phyloP scores from a whole-genome alignment of 2,888 invertebrate species.

The Heliconius hortense region DNA sequence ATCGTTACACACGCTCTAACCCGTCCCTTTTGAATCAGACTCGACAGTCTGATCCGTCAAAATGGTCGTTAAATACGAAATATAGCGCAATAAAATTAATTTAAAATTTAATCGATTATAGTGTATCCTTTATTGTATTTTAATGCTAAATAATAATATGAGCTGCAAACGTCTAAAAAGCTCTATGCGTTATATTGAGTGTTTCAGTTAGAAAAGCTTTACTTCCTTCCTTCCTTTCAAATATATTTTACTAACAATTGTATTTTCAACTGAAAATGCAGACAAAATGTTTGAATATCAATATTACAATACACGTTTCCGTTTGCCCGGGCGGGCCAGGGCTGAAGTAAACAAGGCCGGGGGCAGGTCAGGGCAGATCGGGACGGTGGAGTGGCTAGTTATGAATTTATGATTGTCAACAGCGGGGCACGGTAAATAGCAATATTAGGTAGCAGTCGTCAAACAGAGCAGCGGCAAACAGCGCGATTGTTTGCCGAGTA shows the following conservation, averaged over 20 bases:
- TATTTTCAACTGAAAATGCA: not conserved
- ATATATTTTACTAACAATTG: not conserved
- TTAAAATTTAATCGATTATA: slow-evolving; percentile 35
- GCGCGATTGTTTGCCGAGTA: slow-evolving; percentile 44
- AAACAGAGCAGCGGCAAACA: slow-evolving; percentile 46
- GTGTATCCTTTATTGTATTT: slow-evolving; percentile 16
- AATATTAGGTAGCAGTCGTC: slow-evolving; percentile 45
- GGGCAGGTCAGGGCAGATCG: slow-evolving; percentile 22
- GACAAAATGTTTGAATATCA: slow-evolving; percentile 1
- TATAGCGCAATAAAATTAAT: slow-evolving; percentile 33
- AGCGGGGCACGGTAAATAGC: slow-evolving; percentile 43
- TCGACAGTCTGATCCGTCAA: slow-evolving; percentile 5
- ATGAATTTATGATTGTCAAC: slow-evolving; percentile 49
- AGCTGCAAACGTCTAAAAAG: not conserved
- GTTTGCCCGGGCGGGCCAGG: not conserved
- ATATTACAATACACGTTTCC: slow-evolving; percentile 22
- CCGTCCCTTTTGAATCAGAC: slow-evolving; percentile 18
- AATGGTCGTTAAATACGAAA: slow-evolving; percentile 27
- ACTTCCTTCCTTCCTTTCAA: not conserved
- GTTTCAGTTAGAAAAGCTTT: not conserved
- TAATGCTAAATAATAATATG: not conserved
- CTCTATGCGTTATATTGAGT: not conserved
- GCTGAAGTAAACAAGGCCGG: slow-evolving; percentile 23
- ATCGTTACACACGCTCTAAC: slow-evolving; percentile 27
- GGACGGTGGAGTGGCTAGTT: slow-evolving; percentile 38